phyloP scores from a whole-genome alignment of 1,140 invertebrate genomes.

The Lepidurus packardi region DNA sequence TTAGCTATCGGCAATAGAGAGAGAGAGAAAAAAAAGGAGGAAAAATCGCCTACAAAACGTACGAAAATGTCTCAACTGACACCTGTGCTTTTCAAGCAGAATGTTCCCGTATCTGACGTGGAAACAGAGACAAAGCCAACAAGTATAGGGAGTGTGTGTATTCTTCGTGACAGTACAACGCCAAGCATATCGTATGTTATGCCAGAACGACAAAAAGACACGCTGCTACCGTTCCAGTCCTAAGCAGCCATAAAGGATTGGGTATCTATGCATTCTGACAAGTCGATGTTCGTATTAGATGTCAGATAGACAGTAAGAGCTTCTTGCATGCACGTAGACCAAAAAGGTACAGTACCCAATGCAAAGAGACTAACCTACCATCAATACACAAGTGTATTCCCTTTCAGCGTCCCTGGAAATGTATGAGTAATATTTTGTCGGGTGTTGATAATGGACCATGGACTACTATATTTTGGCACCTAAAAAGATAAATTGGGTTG shows the following conservation, averaged over 20 bases:
- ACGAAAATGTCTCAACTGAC: neutral
- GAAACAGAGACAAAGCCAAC: neutral
- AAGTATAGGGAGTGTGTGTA: neutral
- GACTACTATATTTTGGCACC: neutral
- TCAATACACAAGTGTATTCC: no score
- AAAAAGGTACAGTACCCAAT: no score
- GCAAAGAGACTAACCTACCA: no score
- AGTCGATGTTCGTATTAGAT: neutral
- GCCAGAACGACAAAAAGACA: neutral
- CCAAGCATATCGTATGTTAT: neutral
- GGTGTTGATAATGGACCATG: neutral
- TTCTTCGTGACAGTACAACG: neutral
- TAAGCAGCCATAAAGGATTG: neutral
- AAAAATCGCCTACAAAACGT: neutral
- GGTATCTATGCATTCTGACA: neutral
- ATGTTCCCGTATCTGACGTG: neutral
- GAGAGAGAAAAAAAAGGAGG: neutral
- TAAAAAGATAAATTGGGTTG: neutral
- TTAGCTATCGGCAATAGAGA: constrained; percentile 2
- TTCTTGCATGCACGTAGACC: no score
- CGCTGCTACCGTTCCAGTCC: neutral
- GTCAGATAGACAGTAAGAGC: no score
- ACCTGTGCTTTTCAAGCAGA: neutral
- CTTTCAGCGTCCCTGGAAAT: no score
- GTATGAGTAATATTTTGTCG: neutral